phyloP scores from a whole-genome alignment of 1,140 invertebrate genomes.

The Saxidomus purpurata region DNA sequence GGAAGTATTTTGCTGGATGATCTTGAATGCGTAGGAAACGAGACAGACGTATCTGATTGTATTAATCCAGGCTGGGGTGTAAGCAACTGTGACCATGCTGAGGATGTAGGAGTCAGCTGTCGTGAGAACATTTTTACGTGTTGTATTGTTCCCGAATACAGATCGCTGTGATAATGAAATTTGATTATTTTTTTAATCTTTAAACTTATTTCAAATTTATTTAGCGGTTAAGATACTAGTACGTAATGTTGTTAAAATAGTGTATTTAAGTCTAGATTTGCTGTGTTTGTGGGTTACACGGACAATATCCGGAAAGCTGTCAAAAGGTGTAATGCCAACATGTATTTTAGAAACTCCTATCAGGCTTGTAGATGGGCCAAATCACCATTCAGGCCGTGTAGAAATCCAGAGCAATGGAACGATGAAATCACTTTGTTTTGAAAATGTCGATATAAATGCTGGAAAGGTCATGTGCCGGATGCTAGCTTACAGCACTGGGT shows the following conservation, averaged over 20 bases:
- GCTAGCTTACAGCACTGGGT: conserved; percentile 44
- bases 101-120: conserved; percentile 57
- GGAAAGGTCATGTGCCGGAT: conserved; percentile 69
- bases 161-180: too few species aligned
- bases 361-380: conserved; percentile 24
- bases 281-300: too few species aligned
- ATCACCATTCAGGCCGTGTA: conserved; percentile 61
- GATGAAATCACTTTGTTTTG: conserved; percentile 73
- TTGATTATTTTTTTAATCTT: too few species aligned
- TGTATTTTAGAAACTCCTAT: not conserved
- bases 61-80: not conserved
- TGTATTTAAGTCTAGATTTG: too few species aligned
- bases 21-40: not conserved
- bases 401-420: conserved; percentile 62
- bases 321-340: too few species aligned
- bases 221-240: too few species aligned
- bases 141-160: too few species aligned
- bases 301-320: too few species aligned
- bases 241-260: too few species aligned
- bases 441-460: conserved; percentile 47
- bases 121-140: not conserved
- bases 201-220: too few species aligned
- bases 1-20: conserved; percentile 34
- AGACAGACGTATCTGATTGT: conserved; percentile 6
- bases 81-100: conserved; percentile 61